phyloP scores from a whole-genome alignment of 2,113 vertebrate species.

The Haemorhous mexicanus region DNA sequence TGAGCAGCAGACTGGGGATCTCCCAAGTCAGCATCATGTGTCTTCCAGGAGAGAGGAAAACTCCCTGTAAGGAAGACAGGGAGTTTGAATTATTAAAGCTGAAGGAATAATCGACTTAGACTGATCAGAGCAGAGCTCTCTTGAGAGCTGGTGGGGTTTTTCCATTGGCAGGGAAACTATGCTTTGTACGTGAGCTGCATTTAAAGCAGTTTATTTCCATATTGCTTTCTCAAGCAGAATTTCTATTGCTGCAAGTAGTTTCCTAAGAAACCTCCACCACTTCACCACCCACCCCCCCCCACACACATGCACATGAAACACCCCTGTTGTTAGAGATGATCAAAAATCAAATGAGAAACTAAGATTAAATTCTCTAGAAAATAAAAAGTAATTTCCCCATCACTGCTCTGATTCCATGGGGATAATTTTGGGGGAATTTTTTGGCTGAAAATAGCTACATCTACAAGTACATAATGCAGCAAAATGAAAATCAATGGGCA shows the following conservation, averaged over 20 bases:
- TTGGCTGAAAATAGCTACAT: not conserved
- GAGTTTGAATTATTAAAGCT: slow-evolving; percentile 36
- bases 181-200: not conserved
- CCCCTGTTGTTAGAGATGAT: not conserved
- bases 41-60: slow-evolving; percentile 31
- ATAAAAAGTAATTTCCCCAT: not conserved
- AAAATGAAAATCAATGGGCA: slow-evolving; percentile 30
- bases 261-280: not conserved
- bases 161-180: slow-evolving; percentile 17
- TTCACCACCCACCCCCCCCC: not conserved
- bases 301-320: not conserved
- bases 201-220: slow-evolving; percentile 44
- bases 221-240: slow-evolving; percentile 29
- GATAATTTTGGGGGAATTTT: not conserved
- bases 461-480: slow-evolving; percentile 21
- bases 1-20: not conserved
- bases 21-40: not conserved
- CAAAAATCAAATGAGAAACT: not conserved
- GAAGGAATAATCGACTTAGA: slow-evolving; percentile 22
- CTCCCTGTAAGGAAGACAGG: slow-evolving; percentile 15
- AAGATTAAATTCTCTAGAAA: not conserved
- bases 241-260: not conserved
- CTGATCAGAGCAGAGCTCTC: slow-evolving; percentile 13
- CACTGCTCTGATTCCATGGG: not conserved
- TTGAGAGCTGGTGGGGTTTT: not conserved